A percentile compares a stretch with the other conserved stretches of the same genome.
phyloP scores from a whole-genome alignment of 2,888 invertebrate species.

The Calliscelio sp. region DNA sequence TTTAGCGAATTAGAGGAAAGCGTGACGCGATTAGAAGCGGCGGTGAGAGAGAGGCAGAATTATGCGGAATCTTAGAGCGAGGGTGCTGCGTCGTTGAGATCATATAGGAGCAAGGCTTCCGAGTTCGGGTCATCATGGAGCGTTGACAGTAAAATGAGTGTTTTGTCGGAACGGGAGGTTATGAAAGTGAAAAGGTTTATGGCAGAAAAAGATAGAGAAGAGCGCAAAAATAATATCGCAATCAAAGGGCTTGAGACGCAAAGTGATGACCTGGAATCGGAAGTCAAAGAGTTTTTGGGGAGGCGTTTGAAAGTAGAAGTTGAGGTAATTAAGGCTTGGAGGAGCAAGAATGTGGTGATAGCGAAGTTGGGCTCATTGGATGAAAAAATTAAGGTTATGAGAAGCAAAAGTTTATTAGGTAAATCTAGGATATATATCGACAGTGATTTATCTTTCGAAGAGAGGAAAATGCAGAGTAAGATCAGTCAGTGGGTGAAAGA shows the following conservation, averaged over 20 bases:
- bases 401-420: constrained; percentile 22
- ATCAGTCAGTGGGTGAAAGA: constrained; percentile 45
- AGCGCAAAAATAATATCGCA: constrained; percentile 1
- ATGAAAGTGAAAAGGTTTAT: not conserved
- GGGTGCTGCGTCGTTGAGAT: too few relatives aligned
- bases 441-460: constrained; percentile 29
- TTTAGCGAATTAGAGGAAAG: too few relatives aligned
- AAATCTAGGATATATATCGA: constrained; percentile 26
- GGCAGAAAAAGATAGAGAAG: constrained; percentile 1
- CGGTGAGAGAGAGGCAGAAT: too few relatives aligned
- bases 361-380: constrained; percentile 11
- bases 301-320: constrained; percentile 19
- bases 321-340: constrained; percentile 8
- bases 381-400: constrained; percentile 40
- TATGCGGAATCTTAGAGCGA: too few relatives aligned
- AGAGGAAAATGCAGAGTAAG: constrained; percentile 22
- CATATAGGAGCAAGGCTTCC: too few relatives aligned
- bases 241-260: not conserved
- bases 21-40: too few relatives aligned
- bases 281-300: constrained; percentile 4
- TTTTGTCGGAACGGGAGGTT: not conserved
- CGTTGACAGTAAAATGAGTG: too few relatives aligned
- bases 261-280: not conserved
- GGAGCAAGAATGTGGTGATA: constrained; percentile 12
- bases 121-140: too few relatives aligned